A percentile compares a stretch with the other conserved stretches of the same genome.
These are phyloP conservation scores for Silurus glanis DNA, from an alignment of 2,113 vertebrate species.

Conservation along the genomic window DNA sequence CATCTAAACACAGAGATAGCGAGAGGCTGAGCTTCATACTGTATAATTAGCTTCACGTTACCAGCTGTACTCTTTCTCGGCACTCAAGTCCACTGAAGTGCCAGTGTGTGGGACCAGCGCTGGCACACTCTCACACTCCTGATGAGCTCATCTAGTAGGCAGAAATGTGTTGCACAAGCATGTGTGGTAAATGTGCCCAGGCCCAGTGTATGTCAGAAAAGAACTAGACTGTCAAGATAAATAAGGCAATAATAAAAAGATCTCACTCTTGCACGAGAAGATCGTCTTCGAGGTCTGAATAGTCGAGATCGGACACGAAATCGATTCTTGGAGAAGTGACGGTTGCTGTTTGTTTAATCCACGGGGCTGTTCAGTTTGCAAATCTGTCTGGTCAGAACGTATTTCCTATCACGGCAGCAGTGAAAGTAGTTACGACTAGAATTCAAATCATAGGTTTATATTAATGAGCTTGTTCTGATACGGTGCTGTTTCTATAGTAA, in stretches of 20 bases:
- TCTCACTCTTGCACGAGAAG: not conserved
- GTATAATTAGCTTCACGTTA: slow-evolving; percentile 48
- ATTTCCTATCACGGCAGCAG: not conserved
- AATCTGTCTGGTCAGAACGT: not conserved
- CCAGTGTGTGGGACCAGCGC: not conserved
- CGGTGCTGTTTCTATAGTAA: not conserved
- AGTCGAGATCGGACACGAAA: not conserved
- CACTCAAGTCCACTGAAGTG: slow-evolving; percentile 25
- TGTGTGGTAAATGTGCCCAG: slow-evolving; percentile 8
- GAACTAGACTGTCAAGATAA: not conserved
- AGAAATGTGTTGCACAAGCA: slow-evolving; percentile 19
- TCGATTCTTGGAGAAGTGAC: not conserved
- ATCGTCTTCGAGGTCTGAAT: not conserved
- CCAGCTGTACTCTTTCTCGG: slow-evolving; percentile 28
- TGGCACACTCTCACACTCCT: slow-evolving; percentile 2
- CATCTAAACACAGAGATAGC: slow-evolving; percentile 34
- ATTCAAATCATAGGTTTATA: not conserved
- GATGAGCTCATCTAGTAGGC: slow-evolving; percentile 34
- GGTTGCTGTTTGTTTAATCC: slow-evolving; percentile 3
- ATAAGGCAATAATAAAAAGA: slow-evolving; percentile 5
- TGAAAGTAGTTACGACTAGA: no score
- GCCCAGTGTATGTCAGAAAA: slow-evolving; percentile 1
- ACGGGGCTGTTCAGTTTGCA: not conserved
- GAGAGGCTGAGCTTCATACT: slow-evolving; percentile 29
- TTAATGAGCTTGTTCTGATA: not conserved